Evolutionary conservation across 1,140 invertebrate species (phyloP).

Genomic region (Lordiphosa stackelbergi): DNA sequence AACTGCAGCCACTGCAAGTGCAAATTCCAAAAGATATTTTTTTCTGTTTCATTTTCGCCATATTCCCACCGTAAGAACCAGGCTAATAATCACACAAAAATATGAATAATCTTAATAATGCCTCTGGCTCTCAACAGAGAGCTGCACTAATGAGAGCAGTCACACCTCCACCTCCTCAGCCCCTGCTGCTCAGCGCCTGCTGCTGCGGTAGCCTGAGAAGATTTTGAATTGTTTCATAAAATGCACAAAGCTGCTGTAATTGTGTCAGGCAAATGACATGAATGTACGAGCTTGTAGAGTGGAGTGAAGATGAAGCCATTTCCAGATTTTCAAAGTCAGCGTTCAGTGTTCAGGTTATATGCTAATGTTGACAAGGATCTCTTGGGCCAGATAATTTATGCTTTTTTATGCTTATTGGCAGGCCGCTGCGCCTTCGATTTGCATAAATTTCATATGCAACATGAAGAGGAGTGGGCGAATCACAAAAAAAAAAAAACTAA

Average conservation of each 20-base stretch:
- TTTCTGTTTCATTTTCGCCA: too few species aligned
- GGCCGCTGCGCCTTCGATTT: conserved; percentile 42
- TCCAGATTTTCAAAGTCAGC: conserved; percentile 12
- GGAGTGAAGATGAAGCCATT: conserved; percentile 39
- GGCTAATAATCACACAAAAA: conserved; percentile 64
- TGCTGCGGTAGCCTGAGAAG: conserved; percentile 64
- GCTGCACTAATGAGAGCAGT: conserved; percentile 54
- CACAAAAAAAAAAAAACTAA: conserved; percentile 32
- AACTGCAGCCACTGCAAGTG: background rate
- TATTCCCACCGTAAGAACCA: conserved; percentile 59
- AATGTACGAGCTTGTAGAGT: background rate
- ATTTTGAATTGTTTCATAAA: conserved; percentile 75
- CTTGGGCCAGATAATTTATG: conserved; percentile 67
- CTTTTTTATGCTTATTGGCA: conserved; percentile 60
- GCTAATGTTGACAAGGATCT: conserved; percentile 70
- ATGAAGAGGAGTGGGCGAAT: conserved; percentile 61
- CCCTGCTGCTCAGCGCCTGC: background rate
- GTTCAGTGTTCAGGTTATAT: conserved; percentile 57
- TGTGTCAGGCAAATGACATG: conserved; percentile 61
- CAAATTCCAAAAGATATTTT: conserved; percentile 8
- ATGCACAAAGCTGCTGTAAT: conserved; percentile 70
- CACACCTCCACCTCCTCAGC: conserved; percentile 9
- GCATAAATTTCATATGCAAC: conserved; percentile 74
- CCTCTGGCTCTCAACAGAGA: conserved; percentile 15
- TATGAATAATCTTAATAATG: conserved; percentile 61